Conservation (phyloP, 2,888 invertebrate species). For the Julus scanicus region DNA sequence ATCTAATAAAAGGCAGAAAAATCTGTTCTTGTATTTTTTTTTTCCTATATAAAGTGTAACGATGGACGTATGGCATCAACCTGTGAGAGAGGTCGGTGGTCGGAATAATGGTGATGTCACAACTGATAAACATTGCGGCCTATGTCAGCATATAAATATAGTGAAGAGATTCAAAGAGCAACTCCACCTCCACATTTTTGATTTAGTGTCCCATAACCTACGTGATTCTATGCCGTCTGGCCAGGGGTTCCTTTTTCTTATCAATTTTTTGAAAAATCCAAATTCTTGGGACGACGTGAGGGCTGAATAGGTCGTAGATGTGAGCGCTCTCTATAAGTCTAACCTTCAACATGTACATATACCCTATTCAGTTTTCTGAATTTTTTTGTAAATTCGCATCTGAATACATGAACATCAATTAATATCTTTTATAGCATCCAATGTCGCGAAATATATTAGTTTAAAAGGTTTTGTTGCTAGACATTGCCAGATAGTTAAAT, state of each 20-base stretch:
- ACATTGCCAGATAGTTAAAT: too few relatives aligned
- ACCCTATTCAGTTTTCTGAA: too few relatives aligned
- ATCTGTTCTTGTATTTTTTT: not conserved
- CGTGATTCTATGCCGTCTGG: not conserved
- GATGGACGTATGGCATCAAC: not conserved
- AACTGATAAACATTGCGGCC: conserved; percentile 27
- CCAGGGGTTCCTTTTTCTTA: conserved; percentile 23
- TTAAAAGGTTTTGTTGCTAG: too few relatives aligned
- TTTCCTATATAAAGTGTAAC: conserved; percentile 27
- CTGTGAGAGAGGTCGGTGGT: conserved; percentile 16
- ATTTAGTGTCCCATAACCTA: conserved; percentile 39
- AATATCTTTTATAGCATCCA: too few relatives aligned
- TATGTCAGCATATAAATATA: conserved; percentile 28
- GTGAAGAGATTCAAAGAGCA: conserved; percentile 10
- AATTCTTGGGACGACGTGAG: not conserved
- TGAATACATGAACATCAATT: too few relatives aligned
- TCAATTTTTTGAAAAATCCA: not conserved
- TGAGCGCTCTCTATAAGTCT: not conserved
- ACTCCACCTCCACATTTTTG: conserved; percentile 36
- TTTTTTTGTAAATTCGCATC: too few relatives aligned
- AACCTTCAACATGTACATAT: too few relatives aligned
- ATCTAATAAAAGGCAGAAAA: not conserved
- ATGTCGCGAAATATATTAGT: too few relatives aligned
- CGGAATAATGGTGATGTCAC: conserved; percentile 36
- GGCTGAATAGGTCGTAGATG: not conserved